Evolutionary conservation across 2,888 invertebrate genomes (phyloP), one percentile per base, ranked within the genome.

Genomic region (Lasius fuliginosus): DNA sequence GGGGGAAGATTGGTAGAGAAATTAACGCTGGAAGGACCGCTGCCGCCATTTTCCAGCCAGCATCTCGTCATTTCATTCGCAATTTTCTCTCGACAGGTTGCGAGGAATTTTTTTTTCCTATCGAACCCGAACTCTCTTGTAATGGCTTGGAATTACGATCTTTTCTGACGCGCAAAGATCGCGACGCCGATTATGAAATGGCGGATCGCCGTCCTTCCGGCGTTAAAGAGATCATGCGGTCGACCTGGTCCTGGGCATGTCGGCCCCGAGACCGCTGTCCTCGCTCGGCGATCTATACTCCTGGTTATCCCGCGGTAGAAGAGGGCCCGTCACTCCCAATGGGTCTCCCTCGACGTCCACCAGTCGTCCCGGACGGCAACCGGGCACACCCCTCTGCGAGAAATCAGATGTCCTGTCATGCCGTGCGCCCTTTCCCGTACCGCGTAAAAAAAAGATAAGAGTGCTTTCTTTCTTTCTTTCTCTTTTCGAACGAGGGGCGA

Each of bases 201-300:
- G 69, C 56, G 56, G n/a, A 18, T 12, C 56, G 53, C 30, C 56
- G 56, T 9, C 53, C 53, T 36, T 40, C 15, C 40, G n/a, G 56
- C 77, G 30, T 42, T n/a, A n/a, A 9, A 69, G 79, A 71, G 60
- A 71, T 81, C 58, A 33, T 79, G 69, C 71, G 79, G 42, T 88
- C 86, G 92, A 94, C 94, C 94, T 94, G 91, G 91, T 94, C 92
- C 94, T 93, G 91, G 96, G 96, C 95, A 97, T 96, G 95, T 97
- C 98, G 96, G 98, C 97, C 95, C 98, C 98, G 95, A 99, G 97
- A 95, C 98, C 98, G 95, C 98, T 98, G 97, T 98, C 98, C 96
- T 98, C 98, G 95, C 98, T 98, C 92, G 98, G 98, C 94, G 98
- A 98, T 95, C 97, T 97, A 95, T 97, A 97, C 95, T 97, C 97